These are phyloP conservation scores for Procambarus virginalis DNA, from an alignment of 1,140 invertebrate genomes.

Conservation along the genomic window DNA sequence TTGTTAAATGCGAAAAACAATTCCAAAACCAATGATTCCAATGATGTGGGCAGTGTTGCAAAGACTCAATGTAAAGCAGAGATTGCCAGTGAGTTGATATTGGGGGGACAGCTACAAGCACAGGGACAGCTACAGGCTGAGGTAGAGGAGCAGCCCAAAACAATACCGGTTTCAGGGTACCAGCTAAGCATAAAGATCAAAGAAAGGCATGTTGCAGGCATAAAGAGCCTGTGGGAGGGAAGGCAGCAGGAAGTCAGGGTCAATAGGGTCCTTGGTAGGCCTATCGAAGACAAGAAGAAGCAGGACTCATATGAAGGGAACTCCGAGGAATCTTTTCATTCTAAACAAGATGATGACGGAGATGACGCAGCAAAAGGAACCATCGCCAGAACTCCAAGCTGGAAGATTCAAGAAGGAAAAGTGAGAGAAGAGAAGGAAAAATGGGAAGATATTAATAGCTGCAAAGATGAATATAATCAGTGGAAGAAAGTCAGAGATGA, in stretches of 20 bases:
- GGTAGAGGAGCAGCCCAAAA: background rate
- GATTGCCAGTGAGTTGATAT: background rate
- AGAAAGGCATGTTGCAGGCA: background rate
- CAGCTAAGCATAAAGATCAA: constrained; percentile 19
- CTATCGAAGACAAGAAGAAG: too few relatives aligned
- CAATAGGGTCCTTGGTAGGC: too few relatives aligned
- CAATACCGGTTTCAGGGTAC: background rate
- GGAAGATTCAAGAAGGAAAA: background rate
- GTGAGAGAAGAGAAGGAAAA: background rate
- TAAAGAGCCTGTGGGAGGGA: background rate
- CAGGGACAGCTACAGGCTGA: background rate
- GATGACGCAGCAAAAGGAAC: background rate
- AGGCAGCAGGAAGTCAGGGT: too few relatives aligned
- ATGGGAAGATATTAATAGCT: background rate
- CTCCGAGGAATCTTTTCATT: too few relatives aligned
- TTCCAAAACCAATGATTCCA: background rate
- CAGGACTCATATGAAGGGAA: too few relatives aligned
- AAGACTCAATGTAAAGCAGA: background rate
- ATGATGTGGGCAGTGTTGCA: background rate
- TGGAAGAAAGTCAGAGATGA: constrained; percentile 7
- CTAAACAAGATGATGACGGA: too few relatives aligned
- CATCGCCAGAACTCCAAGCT: background rate
- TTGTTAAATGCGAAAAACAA: background rate
- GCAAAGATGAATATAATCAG: background rate
- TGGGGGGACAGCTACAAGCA: background rate